Evolutionary conservation across 1,140 invertebrate genomes (phyloP), one percentile per base, ranked within the genome.

Genomic region (Popillia japonica): DNA sequence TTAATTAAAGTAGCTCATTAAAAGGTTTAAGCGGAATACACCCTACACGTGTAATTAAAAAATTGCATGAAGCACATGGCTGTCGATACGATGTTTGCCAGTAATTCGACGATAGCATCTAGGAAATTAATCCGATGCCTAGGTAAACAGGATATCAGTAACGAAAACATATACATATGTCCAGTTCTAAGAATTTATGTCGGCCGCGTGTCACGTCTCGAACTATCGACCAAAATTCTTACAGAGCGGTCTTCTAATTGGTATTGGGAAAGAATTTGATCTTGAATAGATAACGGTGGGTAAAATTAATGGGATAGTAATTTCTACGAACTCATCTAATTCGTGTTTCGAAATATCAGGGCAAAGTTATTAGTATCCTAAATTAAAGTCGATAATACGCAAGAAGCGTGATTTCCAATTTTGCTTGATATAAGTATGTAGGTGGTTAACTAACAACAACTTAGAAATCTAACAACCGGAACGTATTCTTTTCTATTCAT

Each of bases 61-160:
- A 68, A 27, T 68, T 68, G 61, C 61, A 68, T 20, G 61, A 68
- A 27, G 27, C 61, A 68, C 61, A 68, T 68, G 61, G 61, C 61
- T 11, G 61, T 20, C 61, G 61, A 34, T 68, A 17, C 14, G 6
- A 55, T 55, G 48, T 55, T 55, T 55, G 22, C 9, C 22, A 10
- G 22, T 9, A 22, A 27, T 8, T 2, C 22, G 61, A 68, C 22
- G 61, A 68, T 68, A 68, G 27, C 17, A 68, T 68, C 61, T 23
- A 68, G 20, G 61, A 68, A 68, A 68, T 68, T 68, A 68, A 22
- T 68, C 22, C 61, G 27, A 22, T 7, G 61, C 22, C 61, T 68
- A 68, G 22, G 20, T 22, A 9, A 68, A 27, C 61, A 68, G 61
- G 27, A 68, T 68, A 68, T 68, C 61, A 68, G 61, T 68, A 8